Percentiles rank a stretch among this genome's conserved stretches.
Conservation (phyloP, 2,888 invertebrate species). For the Elgonia sp. region DNA sequence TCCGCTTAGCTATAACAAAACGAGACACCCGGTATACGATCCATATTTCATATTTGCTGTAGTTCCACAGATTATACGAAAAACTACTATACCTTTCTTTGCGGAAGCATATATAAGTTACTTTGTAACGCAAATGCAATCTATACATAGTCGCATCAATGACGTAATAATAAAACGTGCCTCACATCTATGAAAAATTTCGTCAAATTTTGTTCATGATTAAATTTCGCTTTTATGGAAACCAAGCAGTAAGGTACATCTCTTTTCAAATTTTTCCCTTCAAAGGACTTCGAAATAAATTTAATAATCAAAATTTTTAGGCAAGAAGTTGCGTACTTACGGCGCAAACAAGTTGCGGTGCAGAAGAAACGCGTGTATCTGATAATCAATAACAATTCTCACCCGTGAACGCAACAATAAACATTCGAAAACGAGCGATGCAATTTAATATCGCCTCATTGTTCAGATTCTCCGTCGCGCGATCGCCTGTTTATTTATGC, state of each 20-base stretch:
- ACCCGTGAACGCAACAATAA: conserved; percentile 27
- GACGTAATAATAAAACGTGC: conserved; percentile 50
- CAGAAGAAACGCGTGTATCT: conserved; percentile 33
- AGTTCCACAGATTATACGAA: conserved; percentile 47
- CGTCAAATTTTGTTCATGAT: conserved; percentile 22
- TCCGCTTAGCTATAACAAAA: conserved; percentile 9
- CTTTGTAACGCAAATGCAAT: conserved; percentile 10
- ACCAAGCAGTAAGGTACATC: neutral
- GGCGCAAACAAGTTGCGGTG: neutral
- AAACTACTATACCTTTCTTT: conserved; percentile 39
- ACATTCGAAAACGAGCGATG: conserved; percentile 42
- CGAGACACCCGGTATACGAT: conserved; percentile 40
- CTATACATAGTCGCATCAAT: conserved; percentile 46
- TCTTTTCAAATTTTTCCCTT: conserved; percentile 20
- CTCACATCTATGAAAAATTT: conserved; percentile 32
- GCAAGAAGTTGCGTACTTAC: conserved; percentile 20
- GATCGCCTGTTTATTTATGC: conserved; percentile 43
- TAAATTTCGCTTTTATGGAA: conserved; percentile 32
- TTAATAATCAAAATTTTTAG: conserved; percentile 30
- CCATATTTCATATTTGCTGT: conserved; percentile 45
- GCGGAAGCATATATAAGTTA: conserved; percentile 50
- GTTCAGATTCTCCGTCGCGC: conserved; percentile 36
- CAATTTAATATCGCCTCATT: conserved; percentile 22
- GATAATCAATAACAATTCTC: conserved; percentile 62
- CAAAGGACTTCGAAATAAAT: conserved; percentile 38